Evolutionary conservation across 2,113 vertebrate genomes (phyloP).

Genomic region (Thalassoma bifasciatum): DNA sequence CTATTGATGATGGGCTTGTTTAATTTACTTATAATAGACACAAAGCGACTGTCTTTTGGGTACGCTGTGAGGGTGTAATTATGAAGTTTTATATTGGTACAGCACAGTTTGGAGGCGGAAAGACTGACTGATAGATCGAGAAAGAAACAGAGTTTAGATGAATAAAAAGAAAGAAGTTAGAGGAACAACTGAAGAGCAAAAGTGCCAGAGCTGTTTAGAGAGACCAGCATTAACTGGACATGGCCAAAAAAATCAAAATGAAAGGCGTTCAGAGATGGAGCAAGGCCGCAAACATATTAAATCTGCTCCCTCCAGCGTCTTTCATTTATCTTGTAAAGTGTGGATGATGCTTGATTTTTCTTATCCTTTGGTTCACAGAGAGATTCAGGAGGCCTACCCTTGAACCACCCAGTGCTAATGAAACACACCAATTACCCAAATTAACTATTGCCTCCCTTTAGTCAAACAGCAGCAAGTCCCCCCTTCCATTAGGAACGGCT

Average conservation of each 20-base stretch:
- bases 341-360: constrained; percentile 49
- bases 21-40: constrained; percentile 53
- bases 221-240: neutral
- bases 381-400: constrained; percentile 46
- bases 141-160: constrained; percentile 8
- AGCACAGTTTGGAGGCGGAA: constrained; percentile 29
- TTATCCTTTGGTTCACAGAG: constrained; percentile 44
- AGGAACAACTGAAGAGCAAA: constrained; percentile 21
- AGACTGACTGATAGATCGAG: constrained; percentile 30
- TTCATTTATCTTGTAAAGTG: constrained; percentile 48
- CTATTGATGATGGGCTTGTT: constrained; percentile 47
- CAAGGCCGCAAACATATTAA: constrained; percentile 11
- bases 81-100: constrained; percentile 57
- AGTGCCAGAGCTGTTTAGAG: constrained; percentile 43
- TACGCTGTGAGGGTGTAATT: constrained; percentile 67
- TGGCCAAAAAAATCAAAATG: constrained; percentile 2
- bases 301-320: constrained; percentile 23
- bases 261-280: neutral
- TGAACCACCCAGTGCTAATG: constrained; percentile 70
- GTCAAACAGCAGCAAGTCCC: constrained; percentile 62
- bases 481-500: constrained; percentile 74
- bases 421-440: constrained; percentile 72
- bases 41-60: constrained; percentile 63
- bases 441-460: constrained; percentile 71
- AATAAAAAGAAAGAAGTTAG: neutral